These are phyloP conservation scores for Centropyge bicolor DNA, from an alignment of 2,797 vertebrate species.

Conservation along the genomic window DNA sequence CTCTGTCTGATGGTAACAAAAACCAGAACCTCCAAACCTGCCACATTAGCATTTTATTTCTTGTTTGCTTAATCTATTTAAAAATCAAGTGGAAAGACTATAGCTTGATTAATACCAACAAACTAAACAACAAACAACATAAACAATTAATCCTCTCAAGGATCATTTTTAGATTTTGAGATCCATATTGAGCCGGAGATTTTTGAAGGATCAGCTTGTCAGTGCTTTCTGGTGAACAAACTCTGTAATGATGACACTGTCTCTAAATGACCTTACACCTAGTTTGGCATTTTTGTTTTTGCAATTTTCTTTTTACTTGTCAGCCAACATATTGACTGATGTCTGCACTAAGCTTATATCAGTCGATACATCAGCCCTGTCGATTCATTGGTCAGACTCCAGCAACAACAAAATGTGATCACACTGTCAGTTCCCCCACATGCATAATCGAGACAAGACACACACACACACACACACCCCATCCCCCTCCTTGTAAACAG, in stretches of 20 bases:
- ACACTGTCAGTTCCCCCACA: no score
- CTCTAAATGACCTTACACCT: background rate
- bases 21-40: background rate
- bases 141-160: background rate
- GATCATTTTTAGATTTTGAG: background rate
- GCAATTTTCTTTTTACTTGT: background rate
- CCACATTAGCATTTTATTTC: no score
- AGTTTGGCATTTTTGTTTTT: background rate
- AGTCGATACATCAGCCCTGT: no score
- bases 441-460: no score
- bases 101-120: background rate
- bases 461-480: no score
- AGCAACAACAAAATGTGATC: background rate
- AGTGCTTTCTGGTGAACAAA: background rate
- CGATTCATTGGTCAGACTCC: background rate
- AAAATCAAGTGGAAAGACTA: background rate
- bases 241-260: background rate
- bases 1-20: background rate
- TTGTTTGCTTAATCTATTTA: background rate
- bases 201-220: background rate
- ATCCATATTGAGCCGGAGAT: background rate
- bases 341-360: background rate
- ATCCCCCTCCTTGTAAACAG: conserved; percentile 3
- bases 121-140: no score
- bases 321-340: background rate